Evolutionary conservation across 2,888 invertebrate species (phyloP).

Genomic region (Serripes groenlandicus): DNA sequence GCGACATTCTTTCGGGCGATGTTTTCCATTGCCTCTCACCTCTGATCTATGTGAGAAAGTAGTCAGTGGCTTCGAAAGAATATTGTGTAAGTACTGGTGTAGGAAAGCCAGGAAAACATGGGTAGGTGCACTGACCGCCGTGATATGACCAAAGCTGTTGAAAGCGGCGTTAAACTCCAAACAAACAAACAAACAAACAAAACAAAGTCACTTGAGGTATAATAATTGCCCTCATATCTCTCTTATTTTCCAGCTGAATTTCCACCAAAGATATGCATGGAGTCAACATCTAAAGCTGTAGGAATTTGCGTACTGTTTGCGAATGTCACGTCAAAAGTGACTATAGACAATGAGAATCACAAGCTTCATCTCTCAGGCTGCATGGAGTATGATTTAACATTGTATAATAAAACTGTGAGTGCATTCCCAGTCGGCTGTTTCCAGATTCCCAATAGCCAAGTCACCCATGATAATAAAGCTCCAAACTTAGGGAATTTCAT

Average conservation of each 20-base stretch:
- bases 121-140: too few relatives aligned
- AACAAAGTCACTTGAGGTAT: not conserved
- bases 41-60: too few relatives aligned
- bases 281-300: conserved; percentile 76
- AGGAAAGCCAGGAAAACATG: too few relatives aligned
- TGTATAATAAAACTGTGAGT: conserved; percentile 79
- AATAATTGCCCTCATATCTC: not conserved
- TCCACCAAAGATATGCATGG: conserved; percentile 80
- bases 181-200: too few relatives aligned
- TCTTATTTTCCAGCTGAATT: conserved; percentile 75
- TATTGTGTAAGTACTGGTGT: too few relatives aligned
- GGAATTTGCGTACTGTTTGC: conserved; percentile 80
- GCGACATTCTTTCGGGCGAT: too few relatives aligned
- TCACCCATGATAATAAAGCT: conserved; percentile 55
- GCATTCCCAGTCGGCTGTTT: conserved; percentile 81
- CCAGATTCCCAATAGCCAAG: conserved; percentile 77
- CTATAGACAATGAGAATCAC: conserved; percentile 73
- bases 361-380: conserved; percentile 81
- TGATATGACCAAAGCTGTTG: too few relatives aligned
- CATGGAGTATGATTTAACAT: conserved; percentile 76
- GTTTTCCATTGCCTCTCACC: too few relatives aligned
- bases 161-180: too few relatives aligned
- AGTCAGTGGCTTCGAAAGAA: too few relatives aligned
- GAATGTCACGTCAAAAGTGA: conserved; percentile 79
- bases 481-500: conserved; percentile 69